Conservation (phyloP, 1,140 invertebrate genomes). For the Drosophila kepulauana region DNA sequence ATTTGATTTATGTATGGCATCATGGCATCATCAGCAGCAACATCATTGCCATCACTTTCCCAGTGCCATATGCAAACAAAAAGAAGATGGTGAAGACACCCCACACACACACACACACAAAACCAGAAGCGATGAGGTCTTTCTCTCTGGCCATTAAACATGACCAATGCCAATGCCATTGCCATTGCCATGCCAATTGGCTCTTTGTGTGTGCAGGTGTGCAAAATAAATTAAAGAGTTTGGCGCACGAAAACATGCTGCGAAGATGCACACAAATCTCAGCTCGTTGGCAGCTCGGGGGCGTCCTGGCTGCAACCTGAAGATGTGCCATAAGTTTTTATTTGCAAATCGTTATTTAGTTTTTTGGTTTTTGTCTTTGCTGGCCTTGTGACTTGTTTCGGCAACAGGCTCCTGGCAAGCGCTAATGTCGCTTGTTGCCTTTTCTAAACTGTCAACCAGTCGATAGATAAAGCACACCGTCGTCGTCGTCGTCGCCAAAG, state of each 20-base stretch:
- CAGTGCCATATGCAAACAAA: constrained; percentile 64
- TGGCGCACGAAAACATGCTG: constrained; percentile 42
- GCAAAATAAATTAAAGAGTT: constrained; percentile 78
- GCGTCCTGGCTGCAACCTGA: constrained; percentile 25
- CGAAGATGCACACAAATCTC: constrained; percentile 62
- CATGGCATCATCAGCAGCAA: constrained; percentile 8
- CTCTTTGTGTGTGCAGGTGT: constrained; percentile 62
- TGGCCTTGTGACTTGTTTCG: constrained; percentile 47
- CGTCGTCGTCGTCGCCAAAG: constrained; percentile 42
- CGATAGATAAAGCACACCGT: constrained; percentile 38
- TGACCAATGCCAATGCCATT: constrained; percentile 14
- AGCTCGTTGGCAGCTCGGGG: constrained; percentile 36
- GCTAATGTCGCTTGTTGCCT: constrained; percentile 54
- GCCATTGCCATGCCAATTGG: constrained; percentile 19
- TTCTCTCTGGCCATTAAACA: constrained; percentile 47
- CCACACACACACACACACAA: constrained; percentile 20
- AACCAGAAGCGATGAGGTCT: constrained; percentile 65
- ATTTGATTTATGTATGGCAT: constrained; percentile 73
- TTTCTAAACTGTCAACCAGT: constrained; percentile 80
- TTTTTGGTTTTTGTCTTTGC: constrained; percentile 13
- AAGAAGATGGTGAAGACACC: constrained; percentile 3
- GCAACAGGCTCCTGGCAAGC: constrained; percentile 33
- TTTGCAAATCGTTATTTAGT: constrained; percentile 14
- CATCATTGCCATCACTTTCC: constrained; percentile 50
- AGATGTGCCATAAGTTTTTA: constrained; percentile 51